Percentiles rank a stretch among this genome's conserved stretches.
phyloP scores from a whole-genome alignment of 2,797 vertebrate genomes.

The Pterois miles region DNA sequence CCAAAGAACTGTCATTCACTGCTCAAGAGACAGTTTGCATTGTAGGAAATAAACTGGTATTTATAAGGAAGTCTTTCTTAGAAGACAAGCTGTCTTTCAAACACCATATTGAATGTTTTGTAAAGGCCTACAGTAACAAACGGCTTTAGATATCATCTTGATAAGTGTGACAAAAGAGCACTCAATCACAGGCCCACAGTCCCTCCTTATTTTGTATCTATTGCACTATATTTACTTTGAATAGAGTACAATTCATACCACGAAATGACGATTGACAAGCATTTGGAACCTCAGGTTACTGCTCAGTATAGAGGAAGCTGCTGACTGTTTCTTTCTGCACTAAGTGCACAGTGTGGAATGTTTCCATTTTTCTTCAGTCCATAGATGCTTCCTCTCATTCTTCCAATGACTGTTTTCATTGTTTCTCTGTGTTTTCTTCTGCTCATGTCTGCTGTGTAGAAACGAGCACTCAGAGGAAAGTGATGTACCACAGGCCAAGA shows the following conservation, averaged over 20 bases:
- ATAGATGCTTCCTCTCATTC: no score
- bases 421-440: no score
- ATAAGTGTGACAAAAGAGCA: not conserved
- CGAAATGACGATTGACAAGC: not conserved
- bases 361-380: not conserved
- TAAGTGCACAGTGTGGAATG: not conserved
- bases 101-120: no score
- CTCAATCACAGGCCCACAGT: not conserved
- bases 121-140: no score
- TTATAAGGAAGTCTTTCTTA: no score
- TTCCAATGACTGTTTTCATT: no score
- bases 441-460: constrained; percentile 45
- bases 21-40: no score
- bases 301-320: not conserved
- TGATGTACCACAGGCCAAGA: constrained; percentile 63
- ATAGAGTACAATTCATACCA: not conserved
- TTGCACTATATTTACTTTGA: not conserved
- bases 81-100: no score
- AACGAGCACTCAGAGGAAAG: constrained; percentile 64
- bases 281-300: not conserved
- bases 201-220: not conserved
- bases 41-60: no score
- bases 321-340: not conserved
- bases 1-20: no score
- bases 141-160: no score